phyloP scores from a whole-genome alignment of 2,797 vertebrate species.

The Danio jaintianensis region DNA sequence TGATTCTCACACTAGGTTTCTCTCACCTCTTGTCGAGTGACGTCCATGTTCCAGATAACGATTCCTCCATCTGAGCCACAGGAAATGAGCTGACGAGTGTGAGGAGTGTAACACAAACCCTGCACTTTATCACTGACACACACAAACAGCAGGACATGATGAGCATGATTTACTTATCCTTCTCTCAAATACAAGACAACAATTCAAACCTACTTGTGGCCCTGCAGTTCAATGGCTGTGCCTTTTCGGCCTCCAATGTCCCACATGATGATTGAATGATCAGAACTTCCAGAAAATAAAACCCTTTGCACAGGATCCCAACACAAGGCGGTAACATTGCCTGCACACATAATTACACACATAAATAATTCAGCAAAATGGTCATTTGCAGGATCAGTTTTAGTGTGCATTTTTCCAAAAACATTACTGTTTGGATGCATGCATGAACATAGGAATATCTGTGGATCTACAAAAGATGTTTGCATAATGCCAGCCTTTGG shows the following conservation, averaged over 20 bases:
- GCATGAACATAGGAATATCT: not conserved
- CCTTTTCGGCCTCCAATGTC: constrained; percentile 98
- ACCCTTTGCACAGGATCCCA: constrained; percentile 94
- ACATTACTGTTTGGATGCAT: not conserved
- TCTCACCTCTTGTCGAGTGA: constrained; percentile 93
- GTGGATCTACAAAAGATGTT: too few relatives aligned
- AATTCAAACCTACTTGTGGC: constrained; percentile 87
- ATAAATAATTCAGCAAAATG: not conserved
- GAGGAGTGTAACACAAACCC: constrained; percentile 92
- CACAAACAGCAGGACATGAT: constrained; percentile 8
- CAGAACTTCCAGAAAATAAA: constrained; percentile 95
- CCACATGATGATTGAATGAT: constrained; percentile 99
- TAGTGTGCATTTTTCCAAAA: not conserved
- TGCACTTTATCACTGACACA: constrained; percentile 90
- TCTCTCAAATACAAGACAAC: not conserved
- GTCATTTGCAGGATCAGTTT: not conserved
- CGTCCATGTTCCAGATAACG: constrained; percentile 99
- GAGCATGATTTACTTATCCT: not conserved
- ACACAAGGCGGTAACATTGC: constrained; percentile 92
- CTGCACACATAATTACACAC: constrained; percentile 70
- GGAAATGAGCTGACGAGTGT: constrained; percentile 96
- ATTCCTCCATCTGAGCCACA: constrained; percentile 93
- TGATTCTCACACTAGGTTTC: not conserved
- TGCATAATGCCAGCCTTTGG: too few relatives aligned
- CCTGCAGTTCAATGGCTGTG: constrained; percentile 96